These are phyloP conservation scores for Dendroctonus valens DNA, from an alignment of 1,140 invertebrate species.

Conservation along the genomic window DNA sequence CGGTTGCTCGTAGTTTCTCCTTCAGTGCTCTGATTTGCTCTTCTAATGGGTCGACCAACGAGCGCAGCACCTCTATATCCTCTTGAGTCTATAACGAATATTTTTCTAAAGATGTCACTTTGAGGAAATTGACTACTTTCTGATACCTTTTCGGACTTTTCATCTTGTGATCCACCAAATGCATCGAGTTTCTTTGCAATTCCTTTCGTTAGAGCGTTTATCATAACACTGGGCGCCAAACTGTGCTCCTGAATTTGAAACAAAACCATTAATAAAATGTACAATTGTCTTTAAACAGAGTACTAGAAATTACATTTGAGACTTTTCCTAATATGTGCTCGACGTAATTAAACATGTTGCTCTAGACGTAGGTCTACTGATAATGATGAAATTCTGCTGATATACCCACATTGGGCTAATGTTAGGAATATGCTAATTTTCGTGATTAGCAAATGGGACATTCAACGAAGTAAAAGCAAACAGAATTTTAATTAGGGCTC, in stretches of 20 bases:
- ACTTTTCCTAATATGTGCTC: too few species aligned
- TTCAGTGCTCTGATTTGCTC: constrained; percentile 89
- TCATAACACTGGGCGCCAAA: constrained; percentile 62
- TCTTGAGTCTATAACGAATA: constrained; percentile 59
- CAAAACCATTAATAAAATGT: background rate
- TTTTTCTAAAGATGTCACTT: constrained; percentile 26
- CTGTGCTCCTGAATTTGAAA: constrained; percentile 51
- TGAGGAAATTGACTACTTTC: background rate
- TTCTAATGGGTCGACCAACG: constrained; percentile 86
- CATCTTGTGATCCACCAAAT: constrained; percentile 65
- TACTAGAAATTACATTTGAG: too few species aligned
- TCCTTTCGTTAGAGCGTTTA: constrained; percentile 69
- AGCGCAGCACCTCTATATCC: constrained; percentile 84
- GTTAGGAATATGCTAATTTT: too few species aligned
- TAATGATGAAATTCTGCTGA: too few species aligned
- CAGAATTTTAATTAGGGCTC: too few species aligned
- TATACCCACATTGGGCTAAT: too few species aligned
- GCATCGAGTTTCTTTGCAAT: constrained; percentile 73
- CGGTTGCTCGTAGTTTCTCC: constrained; percentile 79
- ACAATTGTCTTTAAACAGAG: background rate
- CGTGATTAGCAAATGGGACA: too few species aligned
- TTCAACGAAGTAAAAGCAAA: too few species aligned
- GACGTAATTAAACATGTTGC: too few species aligned
- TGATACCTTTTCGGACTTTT: constrained; percentile 74
- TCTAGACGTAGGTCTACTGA: too few species aligned